Conservation (phyloP, 2,113 vertebrate species). For the Elephantulus edwardii region DNA sequence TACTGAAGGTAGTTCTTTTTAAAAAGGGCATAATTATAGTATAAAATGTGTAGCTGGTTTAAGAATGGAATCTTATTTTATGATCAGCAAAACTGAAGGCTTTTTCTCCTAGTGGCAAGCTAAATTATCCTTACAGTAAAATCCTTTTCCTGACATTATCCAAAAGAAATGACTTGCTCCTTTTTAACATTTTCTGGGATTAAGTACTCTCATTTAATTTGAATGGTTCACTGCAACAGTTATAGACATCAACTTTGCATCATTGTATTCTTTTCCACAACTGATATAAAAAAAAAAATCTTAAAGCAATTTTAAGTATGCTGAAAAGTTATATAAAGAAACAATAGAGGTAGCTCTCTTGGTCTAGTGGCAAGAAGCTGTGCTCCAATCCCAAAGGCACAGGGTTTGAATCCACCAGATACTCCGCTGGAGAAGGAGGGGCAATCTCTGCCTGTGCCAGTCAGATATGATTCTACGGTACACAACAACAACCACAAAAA, state of each 20-base stretch:
- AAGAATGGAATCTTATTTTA: background rate
- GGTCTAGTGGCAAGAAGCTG: too few relatives aligned
- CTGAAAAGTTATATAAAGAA: background rate
- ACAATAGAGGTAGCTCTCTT: too few relatives aligned
- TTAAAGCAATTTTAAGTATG: background rate
- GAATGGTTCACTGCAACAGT: background rate
- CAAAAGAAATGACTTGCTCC: background rate
- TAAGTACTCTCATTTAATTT: background rate
- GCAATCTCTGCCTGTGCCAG: too few relatives aligned
- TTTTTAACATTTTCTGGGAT: slow-evolving; percentile 17
- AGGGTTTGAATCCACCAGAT: too few relatives aligned
- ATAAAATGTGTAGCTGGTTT: background rate
- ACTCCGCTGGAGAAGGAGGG: too few relatives aligned
- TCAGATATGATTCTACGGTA: too few relatives aligned
- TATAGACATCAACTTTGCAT: background rate
- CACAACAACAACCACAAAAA: too few relatives aligned
- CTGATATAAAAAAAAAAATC: background rate
- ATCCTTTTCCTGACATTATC: background rate
- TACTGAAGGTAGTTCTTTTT: background rate
- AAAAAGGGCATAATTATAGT: background rate
- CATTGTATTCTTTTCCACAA: background rate
- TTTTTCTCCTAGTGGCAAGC: background rate
- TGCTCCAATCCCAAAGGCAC: too few relatives aligned
- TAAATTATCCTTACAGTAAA: background rate
- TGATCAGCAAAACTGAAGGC: background rate